A percentile compares a stretch with the other conserved stretches of the same genome.
Conservation (phyloP, 2,113 vertebrate species). For the Oxygymnocypris stewartii region DNA sequence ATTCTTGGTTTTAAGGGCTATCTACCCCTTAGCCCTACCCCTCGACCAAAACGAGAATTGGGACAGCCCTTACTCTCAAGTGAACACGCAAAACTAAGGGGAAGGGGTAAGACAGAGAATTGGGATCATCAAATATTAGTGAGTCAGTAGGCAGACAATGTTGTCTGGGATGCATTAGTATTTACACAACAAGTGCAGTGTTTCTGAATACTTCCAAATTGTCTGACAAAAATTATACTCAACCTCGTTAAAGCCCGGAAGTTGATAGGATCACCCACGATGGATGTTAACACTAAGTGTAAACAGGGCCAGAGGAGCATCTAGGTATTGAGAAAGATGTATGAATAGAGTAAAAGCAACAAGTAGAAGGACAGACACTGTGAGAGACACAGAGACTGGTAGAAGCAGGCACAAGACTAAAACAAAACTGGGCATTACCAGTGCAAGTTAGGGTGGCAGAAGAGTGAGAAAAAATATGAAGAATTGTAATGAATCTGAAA, state of each 20-base stretch:
- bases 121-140: background rate
- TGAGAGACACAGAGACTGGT: slow-evolving; percentile 45
- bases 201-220: background rate
- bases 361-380: slow-evolving; percentile 26
- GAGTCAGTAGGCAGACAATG: background rate
- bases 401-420: slow-evolving; percentile 15
- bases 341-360: slow-evolving; percentile 62
- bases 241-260: background rate
- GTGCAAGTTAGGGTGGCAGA: background rate
- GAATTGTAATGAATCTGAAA: slow-evolving; percentile 10
- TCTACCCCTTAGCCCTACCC: too few relatives aligned
- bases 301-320: slow-evolving; percentile 45
- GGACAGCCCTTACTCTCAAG: too few relatives aligned
- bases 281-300: slow-evolving; percentile 55
- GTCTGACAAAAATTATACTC: background rate
- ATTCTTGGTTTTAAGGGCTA: too few relatives aligned
- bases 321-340: slow-evolving; percentile 13
- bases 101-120: too few relatives aligned
- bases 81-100: too few relatives aligned
- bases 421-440: slow-evolving; percentile 25
- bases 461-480: slow-evolving; percentile 3
- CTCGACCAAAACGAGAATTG: too few relatives aligned
- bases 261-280: background rate
- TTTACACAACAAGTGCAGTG: background rate
- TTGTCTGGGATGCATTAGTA: too few relatives aligned